Conservation (phyloP, 2,113 vertebrate species). For the Amblyopsis rosae region DNA sequence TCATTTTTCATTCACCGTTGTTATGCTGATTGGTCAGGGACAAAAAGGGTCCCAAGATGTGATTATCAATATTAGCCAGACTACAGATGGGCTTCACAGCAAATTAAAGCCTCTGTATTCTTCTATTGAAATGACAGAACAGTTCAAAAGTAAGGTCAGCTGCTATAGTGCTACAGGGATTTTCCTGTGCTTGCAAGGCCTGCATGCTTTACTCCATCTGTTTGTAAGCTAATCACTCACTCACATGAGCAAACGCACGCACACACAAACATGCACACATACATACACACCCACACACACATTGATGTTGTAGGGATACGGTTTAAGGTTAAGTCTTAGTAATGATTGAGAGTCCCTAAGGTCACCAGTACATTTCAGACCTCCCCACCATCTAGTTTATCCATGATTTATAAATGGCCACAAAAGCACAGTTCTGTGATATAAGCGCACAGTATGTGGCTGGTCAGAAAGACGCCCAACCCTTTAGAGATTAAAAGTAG, state of each 20-base stretch:
- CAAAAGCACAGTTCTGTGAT: neutral
- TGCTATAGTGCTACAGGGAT: slow-evolving; percentile 3
- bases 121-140: slow-evolving; percentile 23
- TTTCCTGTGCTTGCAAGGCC: slow-evolving; percentile 5
- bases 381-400: neutral
- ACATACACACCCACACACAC: slow-evolving; percentile 6
- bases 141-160: slow-evolving; percentile 28
- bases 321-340: neutral
- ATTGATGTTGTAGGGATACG: neutral
- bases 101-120: slow-evolving; percentile 18
- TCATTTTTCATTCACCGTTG: slow-evolving; percentile 37
- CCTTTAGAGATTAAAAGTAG: neutral
- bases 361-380: neutral
- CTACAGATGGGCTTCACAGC: slow-evolving; percentile 39
- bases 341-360: neutral
- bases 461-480: neutral
- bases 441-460: neutral
- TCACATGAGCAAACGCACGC: neutral
- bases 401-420: neutral
- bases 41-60: slow-evolving; percentile 3
- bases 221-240: no score
- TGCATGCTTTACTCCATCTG: slow-evolving; percentile 5
- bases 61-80: slow-evolving; percentile 22
- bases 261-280: neutral
- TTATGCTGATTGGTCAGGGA: slow-evolving; percentile 18